These are phyloP conservation scores for Psittacula derbiana DNA, from an alignment of 2,797 vertebrate species.

Conservation along the genomic window DNA sequence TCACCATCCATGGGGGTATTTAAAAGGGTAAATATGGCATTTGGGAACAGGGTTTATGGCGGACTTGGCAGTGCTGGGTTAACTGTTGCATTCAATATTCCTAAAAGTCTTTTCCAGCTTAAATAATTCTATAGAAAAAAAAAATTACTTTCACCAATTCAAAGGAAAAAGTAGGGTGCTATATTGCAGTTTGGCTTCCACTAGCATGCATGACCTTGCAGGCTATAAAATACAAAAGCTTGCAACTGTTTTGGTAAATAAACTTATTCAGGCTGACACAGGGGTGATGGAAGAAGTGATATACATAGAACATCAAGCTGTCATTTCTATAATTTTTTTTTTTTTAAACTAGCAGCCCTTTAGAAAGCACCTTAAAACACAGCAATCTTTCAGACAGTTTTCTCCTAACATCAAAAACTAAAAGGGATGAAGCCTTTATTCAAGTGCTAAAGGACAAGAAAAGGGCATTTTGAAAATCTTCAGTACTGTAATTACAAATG, in stretches of 20 bases:
- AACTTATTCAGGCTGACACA: conserved; percentile 19
- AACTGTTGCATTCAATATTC: neutral
- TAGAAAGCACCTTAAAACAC: conserved; percentile 18
- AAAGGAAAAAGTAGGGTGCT: neutral
- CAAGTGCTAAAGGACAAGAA: neutral
- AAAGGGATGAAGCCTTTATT: neutral
- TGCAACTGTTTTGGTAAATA: conserved; percentile 13
- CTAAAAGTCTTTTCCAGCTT: neutral
- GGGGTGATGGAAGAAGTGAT: conserved; percentile 21
- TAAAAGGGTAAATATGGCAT: neutral
- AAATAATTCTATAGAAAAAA: neutral
- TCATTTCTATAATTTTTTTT: conserved; percentile 7
- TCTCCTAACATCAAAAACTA: neutral
- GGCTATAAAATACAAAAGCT: neutral
- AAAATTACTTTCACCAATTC: neutral
- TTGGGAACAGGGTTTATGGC: neutral
- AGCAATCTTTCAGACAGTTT: conserved; percentile 37
- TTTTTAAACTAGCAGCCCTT: neutral
- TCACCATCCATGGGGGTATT: neutral
- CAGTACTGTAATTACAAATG: neutral
- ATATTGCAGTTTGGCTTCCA: neutral
- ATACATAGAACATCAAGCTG: conserved; percentile 9
- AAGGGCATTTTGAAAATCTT: neutral
- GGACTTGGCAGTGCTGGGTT: neutral
- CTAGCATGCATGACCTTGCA: neutral